Base-by-base conservation (phyloP, 2,113 vertebrate species). In the Noturus placidus region DNA sequence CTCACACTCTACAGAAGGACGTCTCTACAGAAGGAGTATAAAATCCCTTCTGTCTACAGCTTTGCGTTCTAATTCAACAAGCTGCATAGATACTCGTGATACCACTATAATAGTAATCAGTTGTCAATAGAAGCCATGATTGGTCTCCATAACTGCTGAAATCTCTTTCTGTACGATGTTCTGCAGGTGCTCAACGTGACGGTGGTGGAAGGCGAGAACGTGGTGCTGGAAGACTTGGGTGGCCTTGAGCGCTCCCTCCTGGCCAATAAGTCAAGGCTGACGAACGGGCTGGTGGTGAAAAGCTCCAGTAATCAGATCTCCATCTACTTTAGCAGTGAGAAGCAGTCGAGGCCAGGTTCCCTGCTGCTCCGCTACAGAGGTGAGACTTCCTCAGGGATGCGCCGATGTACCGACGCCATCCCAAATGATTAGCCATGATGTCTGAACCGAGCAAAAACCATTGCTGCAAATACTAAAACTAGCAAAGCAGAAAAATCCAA, bases 251-350 rank as follows among this genome's bases (percentile, higher is more conserved):
- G 97, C 4, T 91, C 94, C 33, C 92, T 96, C 35, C 94, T 99
- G 84, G 98, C 97, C 93, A 99, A 99, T 20, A 96, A 98, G 91
- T 97, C 97, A 1, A 95, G 97, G 90, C 93, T 99, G 91, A 94
- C 96, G 88, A 95, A 94, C n/a, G 98, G 97, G 27, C 96, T 99
- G 79, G 95, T 99, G 65, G 94, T 99, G 74, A 97, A 97, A 65
- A 98, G 98, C 93, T 96, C 97, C 3, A 98, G 96, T 92, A 99
- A 99, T 93, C 96, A 97, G 94, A 97, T 98, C 65, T 95, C 96
- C 81, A 93, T 99, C 61, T 96, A 92, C 83, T 97, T 98, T 89
- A 97, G 94, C 83, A 97, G 97, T 84, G 93, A 95, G 76, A 96
- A 96, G 9, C 93, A 87, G 17, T 91, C 93, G 3, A 95, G 92